Evolutionary conservation across 2,888 invertebrate species (phyloP), one percentile per base, ranked within the genome.

Genomic region (Stenodema calcarata): DNA sequence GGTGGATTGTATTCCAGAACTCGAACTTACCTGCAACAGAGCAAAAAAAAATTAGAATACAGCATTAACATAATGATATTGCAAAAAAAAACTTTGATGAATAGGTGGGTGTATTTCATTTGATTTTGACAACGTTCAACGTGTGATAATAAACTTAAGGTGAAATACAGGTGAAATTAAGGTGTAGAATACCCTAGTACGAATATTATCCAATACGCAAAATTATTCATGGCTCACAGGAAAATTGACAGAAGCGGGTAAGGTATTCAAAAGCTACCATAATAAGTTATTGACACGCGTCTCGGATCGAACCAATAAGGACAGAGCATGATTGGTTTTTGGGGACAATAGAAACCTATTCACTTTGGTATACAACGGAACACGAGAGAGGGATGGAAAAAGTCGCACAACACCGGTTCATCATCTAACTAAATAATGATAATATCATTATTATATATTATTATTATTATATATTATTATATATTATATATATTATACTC

Each of bases 261-360:
- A 41, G 11, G 18, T 14, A 44, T 79, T 47, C 42, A 47, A 79
- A 79, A 27, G 44, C 79, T 79, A 44, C 47, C 79, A 79, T 79
- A 47, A 47, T 79, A 79, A 79, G 42, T 23, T 42, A 79, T 79
- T 47, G 44, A 79, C 18, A 27, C 47, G 27, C 14, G 14, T 50
- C 27, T 79, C 76, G 23, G 44, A 79, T 23, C 79, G 50, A 44
- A 79, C 23, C 27, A 18, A 79, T 35, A 18, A 23, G n/a, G 79
- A 23, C 47, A 18, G 44, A 7, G 42, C 18, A 23, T 79, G 79
- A 79, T 79, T 79, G 47, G 79, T 79, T 79, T 79, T 76, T 79
- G 44, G 79, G 76, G 47, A 79, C 79, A 79, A 79, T 79, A 44
- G 79, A 14, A 79, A 79, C 79, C 79, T 47, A 79, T 79, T 50